These are phyloP conservation scores for Nomada hirtipes DNA, from an alignment of 2,888 invertebrate genomes.

Conservation along the genomic window DNA sequence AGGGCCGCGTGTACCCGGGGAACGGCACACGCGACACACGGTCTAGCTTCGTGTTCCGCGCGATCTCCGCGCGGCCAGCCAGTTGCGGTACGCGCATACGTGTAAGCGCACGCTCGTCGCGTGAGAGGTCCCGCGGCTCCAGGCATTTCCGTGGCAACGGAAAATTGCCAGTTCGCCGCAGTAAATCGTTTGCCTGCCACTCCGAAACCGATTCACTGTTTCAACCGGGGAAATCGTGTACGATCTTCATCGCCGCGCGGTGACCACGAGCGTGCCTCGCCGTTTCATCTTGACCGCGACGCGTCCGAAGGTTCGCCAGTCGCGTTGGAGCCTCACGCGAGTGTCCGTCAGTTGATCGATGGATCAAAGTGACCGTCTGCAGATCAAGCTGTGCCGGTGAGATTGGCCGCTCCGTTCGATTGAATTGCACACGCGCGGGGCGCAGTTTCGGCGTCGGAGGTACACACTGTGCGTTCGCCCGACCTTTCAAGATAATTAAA, in stretches of 20 bases:
- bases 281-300: background rate
- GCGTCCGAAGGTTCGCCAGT: background rate
- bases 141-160: slow-evolving; percentile 43
- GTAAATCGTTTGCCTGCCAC: slow-evolving; percentile 29
- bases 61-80: slow-evolving; percentile 52
- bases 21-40: slow-evolving; percentile 73
- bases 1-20: slow-evolving; percentile 59
- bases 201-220: background rate
- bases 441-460: background rate
- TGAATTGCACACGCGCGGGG: slow-evolving; percentile 9
- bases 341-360: background rate
- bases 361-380: slow-evolving; percentile 11
- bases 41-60: slow-evolving; percentile 51
- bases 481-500: slow-evolving; percentile 30
- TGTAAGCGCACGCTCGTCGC: slow-evolving; percentile 66
- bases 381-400: slow-evolving; percentile 23
- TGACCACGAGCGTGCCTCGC: background rate
- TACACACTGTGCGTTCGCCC: background rate
- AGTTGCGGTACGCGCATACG: slow-evolving; percentile 72
- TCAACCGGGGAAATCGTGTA: background rate
- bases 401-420: slow-evolving; percentile 22
- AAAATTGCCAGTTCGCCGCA: slow-evolving; percentile 47
- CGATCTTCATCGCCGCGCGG: background rate
- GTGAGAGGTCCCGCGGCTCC: slow-evolving; percentile 35
- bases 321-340: background rate